These are phyloP conservation scores for Endomychus coccineus DNA, from an alignment of 2,888 invertebrate species.

Conservation along the genomic window DNA sequence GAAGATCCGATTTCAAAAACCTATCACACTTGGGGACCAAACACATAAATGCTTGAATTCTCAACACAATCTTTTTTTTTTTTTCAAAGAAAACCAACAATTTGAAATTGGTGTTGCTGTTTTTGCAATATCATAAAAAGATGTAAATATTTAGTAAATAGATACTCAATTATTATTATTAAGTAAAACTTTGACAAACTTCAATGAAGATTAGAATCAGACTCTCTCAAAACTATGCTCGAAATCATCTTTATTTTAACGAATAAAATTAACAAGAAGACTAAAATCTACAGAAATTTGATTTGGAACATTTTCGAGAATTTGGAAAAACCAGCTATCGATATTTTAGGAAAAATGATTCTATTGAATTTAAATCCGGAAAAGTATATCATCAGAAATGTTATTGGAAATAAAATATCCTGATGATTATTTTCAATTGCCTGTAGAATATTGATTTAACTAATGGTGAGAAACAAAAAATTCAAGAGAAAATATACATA, in stretches of 20 bases:
- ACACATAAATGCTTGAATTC: no score
- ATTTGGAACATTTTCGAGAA: conserved; percentile 49
- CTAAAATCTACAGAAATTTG: conserved; percentile 42
- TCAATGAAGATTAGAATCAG: conserved; percentile 46
- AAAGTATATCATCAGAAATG: conserved; percentile 41
- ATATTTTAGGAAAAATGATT: conserved; percentile 50
- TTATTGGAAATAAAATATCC: conserved; percentile 51
- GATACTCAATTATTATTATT: no score
- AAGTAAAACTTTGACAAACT: conserved; percentile 55
- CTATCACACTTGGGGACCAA: no score
- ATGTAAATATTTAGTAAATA: no score
- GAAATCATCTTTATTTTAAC: conserved; percentile 52
- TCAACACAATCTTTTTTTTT: no score
- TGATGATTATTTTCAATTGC: conserved; percentile 51
- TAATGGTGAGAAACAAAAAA: conserved; percentile 32
- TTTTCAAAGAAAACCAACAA: no score
- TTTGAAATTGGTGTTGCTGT: no score
- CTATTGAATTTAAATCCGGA: conserved; percentile 48
- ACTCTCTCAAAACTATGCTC: conserved; percentile 48
- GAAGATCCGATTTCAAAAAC: no score
- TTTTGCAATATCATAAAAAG: no score
- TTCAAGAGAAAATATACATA: conserved; percentile 51
- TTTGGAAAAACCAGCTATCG: conserved; percentile 54
- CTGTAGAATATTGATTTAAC: conserved; percentile 37
- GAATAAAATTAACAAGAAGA: conserved; percentile 35